Evolutionary conservation across 2,113 vertebrate genomes (phyloP).

Genomic region (Pongo pygmaeus): DNA sequence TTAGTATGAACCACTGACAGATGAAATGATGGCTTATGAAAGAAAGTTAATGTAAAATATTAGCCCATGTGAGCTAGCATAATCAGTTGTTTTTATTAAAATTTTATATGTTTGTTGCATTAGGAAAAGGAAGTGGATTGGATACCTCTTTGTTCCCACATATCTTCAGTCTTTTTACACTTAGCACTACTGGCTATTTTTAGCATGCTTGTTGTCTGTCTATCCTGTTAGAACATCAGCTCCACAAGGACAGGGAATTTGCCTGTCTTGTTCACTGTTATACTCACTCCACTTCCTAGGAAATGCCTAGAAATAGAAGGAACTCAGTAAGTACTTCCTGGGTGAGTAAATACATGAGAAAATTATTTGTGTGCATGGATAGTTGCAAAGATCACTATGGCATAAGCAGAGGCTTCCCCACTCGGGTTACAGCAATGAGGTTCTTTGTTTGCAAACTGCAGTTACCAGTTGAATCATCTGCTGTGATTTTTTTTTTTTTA

Average conservation of each 20-base stretch:
- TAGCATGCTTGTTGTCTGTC: not conserved
- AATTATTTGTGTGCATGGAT: not conserved
- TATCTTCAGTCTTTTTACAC: not conserved
- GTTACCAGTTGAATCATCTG: not conserved
- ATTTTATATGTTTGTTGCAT: not conserved
- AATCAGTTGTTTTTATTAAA: not conserved
- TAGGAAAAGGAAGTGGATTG: not conserved
- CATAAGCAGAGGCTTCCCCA: not conserved
- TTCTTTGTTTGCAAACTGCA: not conserved
- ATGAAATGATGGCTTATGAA: not conserved
- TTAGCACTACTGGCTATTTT: no score
- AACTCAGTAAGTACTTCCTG: not conserved
- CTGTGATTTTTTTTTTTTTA: not conserved
- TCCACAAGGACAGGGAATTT: not conserved
- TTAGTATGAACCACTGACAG: not conserved
- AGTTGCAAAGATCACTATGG: not conserved
- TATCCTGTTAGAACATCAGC: not conserved
- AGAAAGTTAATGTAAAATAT: slow-evolving; percentile 3
- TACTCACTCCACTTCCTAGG: not conserved
- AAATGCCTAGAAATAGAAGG: not conserved
- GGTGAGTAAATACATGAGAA: not conserved
- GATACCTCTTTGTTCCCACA: not conserved
- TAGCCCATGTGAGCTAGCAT: not conserved
- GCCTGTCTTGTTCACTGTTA: not conserved
- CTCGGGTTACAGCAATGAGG: rapidly evolving